Evolutionary conservation across 2,113 vertebrate species (phyloP), one percentile per base, ranked within the genome.

Genomic region (Phalacrocorax aristotelis): DNA sequence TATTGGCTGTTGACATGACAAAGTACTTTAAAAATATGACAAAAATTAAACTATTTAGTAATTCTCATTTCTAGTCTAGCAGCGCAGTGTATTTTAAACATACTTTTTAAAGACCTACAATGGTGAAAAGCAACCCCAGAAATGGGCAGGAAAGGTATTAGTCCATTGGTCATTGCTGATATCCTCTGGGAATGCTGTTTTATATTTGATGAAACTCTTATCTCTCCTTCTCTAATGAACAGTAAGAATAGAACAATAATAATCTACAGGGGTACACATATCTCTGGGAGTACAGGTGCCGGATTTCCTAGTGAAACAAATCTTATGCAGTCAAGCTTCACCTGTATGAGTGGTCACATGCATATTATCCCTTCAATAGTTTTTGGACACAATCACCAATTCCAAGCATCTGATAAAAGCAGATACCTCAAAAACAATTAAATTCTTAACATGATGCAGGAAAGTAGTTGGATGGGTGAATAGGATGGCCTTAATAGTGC

Each of bases 1-100:
- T 94, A 70, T 76, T 89, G 14, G 30, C n/a, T 95, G 82, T 84
- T 97, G 91, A 95, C 87, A 91, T 86, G 85, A 95, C 75, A 89
- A 98, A 96, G 82, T 91, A 95, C 66, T 97, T 97, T 95, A 42
- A 87, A 98, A 97, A 97, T 83, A 96, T 88, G 74, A 97, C 96
- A 97, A 96, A 97, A 96, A 97, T 94, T 94, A 89, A 96, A 96
- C 79, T 86, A 89, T 96, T 97, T 96, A 95, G 88, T 96, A 94
- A 96, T 94, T 94, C 86, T 94, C 69, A 90, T 93, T 97, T 94
- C 79, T 57, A 97, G 66, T 94, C 95, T 92, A 94, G 92, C 93
- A 96, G 77, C 44, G 34, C 44, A 65, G 71, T 77, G 30, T 88
- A 93, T 96, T 97, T 96, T 83, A 95, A 96, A 97, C 18, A 74